Evolutionary conservation across 2,797 vertebrate genomes (phyloP).

Genomic region (Falco cherrug): DNA sequence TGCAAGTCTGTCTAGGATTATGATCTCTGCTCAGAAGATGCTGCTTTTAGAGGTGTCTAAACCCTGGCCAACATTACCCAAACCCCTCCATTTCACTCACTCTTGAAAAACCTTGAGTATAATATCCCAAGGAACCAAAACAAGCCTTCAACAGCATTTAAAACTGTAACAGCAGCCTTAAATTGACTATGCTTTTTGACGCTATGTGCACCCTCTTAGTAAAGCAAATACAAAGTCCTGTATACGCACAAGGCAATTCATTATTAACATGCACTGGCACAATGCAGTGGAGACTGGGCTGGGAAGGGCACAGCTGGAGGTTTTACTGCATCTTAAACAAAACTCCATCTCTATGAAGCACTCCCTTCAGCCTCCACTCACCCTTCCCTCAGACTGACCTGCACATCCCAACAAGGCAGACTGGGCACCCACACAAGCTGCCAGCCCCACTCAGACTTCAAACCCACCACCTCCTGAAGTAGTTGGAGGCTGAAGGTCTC

Average conservation of each 20-base stretch:
- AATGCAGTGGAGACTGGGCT: background rate
- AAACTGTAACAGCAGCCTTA: background rate
- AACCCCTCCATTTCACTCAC: background rate
- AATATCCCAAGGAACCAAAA: background rate
- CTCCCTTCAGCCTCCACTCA: accelerated
- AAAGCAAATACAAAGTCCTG: background rate
- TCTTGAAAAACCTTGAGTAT: background rate
- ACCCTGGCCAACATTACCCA: background rate
- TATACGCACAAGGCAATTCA: background rate
- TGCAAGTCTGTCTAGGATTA: background rate
- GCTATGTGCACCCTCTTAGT: background rate
- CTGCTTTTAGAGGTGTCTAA: background rate
- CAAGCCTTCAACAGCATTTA: background rate
- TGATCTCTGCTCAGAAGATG: background rate
- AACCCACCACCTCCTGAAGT: background rate
- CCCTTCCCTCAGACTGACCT: background rate
- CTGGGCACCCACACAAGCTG: background rate
- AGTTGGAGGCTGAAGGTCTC: background rate
- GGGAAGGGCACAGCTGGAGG: background rate
- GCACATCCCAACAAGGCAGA: background rate
- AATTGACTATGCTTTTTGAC: background rate
- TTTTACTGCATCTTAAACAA: background rate
- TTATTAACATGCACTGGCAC: background rate
- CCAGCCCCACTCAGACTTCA: background rate
- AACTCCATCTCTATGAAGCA: background rate